Conservation (phyloP, 2,113 vertebrate genomes). For the Salvelinus namaycush region DNA sequence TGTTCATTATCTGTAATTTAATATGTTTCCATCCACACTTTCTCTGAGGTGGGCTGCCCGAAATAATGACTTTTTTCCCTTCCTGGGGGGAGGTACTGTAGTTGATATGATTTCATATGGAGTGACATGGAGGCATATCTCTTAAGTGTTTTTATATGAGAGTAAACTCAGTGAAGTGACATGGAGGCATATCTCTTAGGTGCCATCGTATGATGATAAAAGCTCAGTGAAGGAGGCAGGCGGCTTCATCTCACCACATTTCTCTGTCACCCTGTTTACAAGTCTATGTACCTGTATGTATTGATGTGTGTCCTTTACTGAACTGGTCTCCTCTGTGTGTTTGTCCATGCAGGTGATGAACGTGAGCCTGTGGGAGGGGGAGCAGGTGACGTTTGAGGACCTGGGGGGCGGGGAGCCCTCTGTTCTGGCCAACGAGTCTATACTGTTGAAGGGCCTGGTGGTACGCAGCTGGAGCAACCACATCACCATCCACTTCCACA, state of each 20-base stretch:
- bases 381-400: slow-evolving; percentile 84
- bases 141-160: not conserved
- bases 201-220: not conserved
- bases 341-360: slow-evolving; percentile 81
- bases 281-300: not conserved
- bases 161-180: not conserved
- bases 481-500: slow-evolving; percentile 85
- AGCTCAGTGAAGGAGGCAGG: not conserved
- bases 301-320: not conserved
- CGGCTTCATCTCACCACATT: not conserved
- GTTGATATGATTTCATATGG: not conserved
- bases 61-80: not conserved
- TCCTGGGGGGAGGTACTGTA: not conserved
- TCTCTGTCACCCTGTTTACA: not conserved
- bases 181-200: not conserved
- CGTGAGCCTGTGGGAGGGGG: slow-evolving; percentile 86
- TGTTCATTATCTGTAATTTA: not conserved
- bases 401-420: slow-evolving; percentile 76
- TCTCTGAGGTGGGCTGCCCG: not conserved
- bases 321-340: slow-evolving; percentile 14
- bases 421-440: slow-evolving; percentile 90
- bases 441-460: slow-evolving; percentile 88
- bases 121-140: not conserved
- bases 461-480: slow-evolving; percentile 90
- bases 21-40: not conserved